Base-by-base conservation (phyloP, 2,113 vertebrate species). In the Pontoporia blainvillei region DNA sequence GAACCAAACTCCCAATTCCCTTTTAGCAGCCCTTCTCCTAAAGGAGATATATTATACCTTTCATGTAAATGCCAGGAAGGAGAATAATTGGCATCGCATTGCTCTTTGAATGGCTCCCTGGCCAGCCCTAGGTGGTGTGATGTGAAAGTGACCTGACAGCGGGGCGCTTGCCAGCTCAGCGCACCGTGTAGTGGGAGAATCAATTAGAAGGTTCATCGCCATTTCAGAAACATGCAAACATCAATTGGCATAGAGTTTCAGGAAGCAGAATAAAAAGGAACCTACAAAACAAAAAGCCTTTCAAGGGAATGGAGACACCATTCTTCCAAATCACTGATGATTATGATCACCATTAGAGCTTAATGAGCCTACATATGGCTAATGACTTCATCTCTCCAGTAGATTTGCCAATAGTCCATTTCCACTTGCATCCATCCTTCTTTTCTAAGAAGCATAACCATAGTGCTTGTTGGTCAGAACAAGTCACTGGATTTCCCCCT, bases 41-140 rank as follows among this genome's bases (percentile, higher is more conserved):
- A 69, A 96, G 85, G 78, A 97, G 75, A 97, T 95, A 78, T 72
- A 96, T 94, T 96, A 96, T 97, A 92, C 82, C 84, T 95, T 95
- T 97, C 94, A 95, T 96, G 90, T 97, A 95, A 97, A 97, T 96
- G 83, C 95, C 94, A 93, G 94, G 92, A 98, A 96, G 73, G 95
- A 96, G 97, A 96, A 97, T 94, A 73, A 96, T 94, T 96, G 95
- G 75, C 41, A 69, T 69, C 82, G 88, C 89, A 79, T 96, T 97
- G 96, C 57, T 96, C 90, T 91, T 95, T 92, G 86, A 96, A 97
- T 62, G 94, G 86, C 82, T 89, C 49, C 97, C 96, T 98, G 98
- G 97, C 94, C 86, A 97, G 73, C 91, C 94, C 91, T 95, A 93
- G 97, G 98, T 98, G 92, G 93, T 97, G 93, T 95, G 82, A 93